Evolutionary conservation across 2,113 vertebrate species (phyloP), one percentile per base, ranked within the genome.

Genomic region (Terrapene triunguis): DNA sequence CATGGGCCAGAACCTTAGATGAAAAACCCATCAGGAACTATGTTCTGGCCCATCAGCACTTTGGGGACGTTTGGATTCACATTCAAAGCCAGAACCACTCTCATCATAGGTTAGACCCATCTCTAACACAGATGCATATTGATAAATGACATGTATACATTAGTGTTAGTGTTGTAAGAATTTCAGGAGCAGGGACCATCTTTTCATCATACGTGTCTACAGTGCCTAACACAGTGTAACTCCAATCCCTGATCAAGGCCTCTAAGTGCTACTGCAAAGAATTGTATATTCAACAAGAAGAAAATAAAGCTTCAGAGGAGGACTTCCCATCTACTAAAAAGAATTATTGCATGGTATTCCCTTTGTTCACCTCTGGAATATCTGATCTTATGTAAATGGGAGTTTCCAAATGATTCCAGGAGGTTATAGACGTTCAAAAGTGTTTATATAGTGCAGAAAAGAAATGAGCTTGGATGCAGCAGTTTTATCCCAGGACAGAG

Each of bases 401-500:
- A 86, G 10, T 74, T 91, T 89, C 76, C 78, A 80, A 94, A 42
- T 2, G 19, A 42, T 79, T 91, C 44, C 50, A 85, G 76, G 10
- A 84, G 6, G 6, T 14, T 85, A 62, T 48, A 85, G 1, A 4
- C 1, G 29, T 47, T 88, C 25, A 78, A 78, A 32, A 19, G 14
- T 51, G 50, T 79, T 94, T 54, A 76, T 81, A 13, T 74, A 88
- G 51, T n/a, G 83, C 29, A 90, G 19, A 42, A 96, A 87, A 14
- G 82, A 29, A 86, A 53, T 38, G n/a, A 5, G 4, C 12, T 59
- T 90, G 22, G 5, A 8, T 76, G 87, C 16, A 84, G 87, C 90
- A 92, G 24, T 72, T 29, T 94, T 84, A 79, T n/a, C 22, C 6
- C n/a, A 78, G 14, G 19, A 80, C 22, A 82, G 92, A 92, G 47